Evolutionary conservation across 2,113 vertebrate species (phyloP).

Genomic region (Coracopsis vasa): DNA sequence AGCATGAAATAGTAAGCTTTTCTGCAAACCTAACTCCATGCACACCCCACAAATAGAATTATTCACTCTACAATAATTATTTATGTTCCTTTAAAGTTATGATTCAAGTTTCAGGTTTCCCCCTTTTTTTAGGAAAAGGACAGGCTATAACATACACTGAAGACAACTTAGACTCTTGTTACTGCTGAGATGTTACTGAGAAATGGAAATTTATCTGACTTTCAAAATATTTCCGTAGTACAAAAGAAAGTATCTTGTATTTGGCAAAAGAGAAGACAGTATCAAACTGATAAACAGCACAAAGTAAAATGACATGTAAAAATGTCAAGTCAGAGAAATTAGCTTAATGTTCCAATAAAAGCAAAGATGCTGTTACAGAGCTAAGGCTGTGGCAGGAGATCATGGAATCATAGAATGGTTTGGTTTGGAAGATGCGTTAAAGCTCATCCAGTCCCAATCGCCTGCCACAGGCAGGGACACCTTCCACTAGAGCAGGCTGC

Average conservation of each 20-base stretch:
- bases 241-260: not conserved
- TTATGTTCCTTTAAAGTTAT: not conserved
- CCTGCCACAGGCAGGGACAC: fast-evolving
- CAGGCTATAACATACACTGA: not conserved
- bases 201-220: not conserved
- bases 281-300: not conserved
- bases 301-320: not conserved
- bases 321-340: not conserved
- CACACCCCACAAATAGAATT: not conserved
- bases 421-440: not conserved
- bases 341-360: not conserved
- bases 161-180: not conserved
- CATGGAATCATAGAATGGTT: not conserved
- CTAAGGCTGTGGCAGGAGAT: not conserved
- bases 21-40: not conserved
- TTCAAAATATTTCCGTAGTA: not conserved
- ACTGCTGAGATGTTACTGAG: not conserved
- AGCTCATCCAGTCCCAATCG: not conserved
- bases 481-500: not conserved
- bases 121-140: not conserved
- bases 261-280: not conserved
- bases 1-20: not conserved
- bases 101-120: not conserved
- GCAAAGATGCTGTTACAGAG: not conserved
- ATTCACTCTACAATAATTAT: not conserved